Evolutionary conservation across 2,113 vertebrate species (phyloP), one percentile per base, ranked within the genome.

Genomic region (Panthera leo): DNA sequence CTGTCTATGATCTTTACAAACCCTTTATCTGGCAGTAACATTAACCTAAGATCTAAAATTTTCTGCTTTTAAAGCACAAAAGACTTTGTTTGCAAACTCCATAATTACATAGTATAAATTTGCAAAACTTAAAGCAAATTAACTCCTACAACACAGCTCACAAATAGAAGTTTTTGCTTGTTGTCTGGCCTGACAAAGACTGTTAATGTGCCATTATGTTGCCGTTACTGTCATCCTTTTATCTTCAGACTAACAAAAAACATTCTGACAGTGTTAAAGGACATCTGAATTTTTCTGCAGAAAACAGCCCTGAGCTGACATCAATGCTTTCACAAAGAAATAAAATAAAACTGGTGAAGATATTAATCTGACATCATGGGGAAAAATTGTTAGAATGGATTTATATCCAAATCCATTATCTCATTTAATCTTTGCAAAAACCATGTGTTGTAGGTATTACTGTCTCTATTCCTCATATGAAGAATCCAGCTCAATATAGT

Each of bases 201-300:
- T 87, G 96, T 93, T 83, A 75, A 86, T 42, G 89, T 34, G 39
- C 12, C 5, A 55, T 89, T 95, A 67, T 95, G 58, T 27, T 94
- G 36, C 58, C n/a, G 13, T 48, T 89, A 42, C 36, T 94, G 53
- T 87, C 83, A 89, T 89, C 34, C 68, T 96, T 97, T 98, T 48
- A 93, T 94, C 85, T 95, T 88, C 42, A 12, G 55, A 53, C 68
- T 93, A 96, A 94, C 67, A 96, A 89, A 95, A 91, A 91, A 42
- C 71, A 82, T 82, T 96, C 45, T 91, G 85, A 96, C 85, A 91
- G 61, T 94, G 67, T 91, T 88, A 97, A 97, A 97, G 85, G 93
- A 97, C 80, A 91, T 68, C 25, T 96, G 87, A 92, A 53, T 86
- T 95, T 91, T 86, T 96, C 75, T 95, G 18, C 63, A 68, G 65